Evolutionary conservation across 2,113 vertebrate genomes (phyloP), one percentile per base, ranked within the genome.

Genomic region (Isurus oxyrinchus): DNA sequence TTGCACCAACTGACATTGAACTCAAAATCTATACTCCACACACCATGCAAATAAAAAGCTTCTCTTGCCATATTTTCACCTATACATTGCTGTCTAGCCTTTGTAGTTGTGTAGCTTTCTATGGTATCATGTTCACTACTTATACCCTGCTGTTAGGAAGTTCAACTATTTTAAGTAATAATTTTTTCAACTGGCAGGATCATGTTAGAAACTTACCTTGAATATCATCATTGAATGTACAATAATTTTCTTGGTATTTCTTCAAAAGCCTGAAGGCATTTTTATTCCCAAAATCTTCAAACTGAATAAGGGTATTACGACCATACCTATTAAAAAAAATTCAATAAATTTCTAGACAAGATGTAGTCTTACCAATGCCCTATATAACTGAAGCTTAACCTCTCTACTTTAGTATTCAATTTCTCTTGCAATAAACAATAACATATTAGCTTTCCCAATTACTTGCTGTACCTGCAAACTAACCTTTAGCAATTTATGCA

Each of bases 281-380:
- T 98, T 99, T 99, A 98, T 99, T 99, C 49, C 99, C 99, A 96
- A 99, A 99, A 97, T 99, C 99, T 96, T 99, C 99, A 97, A 99
- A 99, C 57, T 99, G 99, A 97, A 99, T 99, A 25, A 99, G 98
- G 0, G 99, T 99, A 97, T 98, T 98, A 97, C 98, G 99, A 67
- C 99, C 99, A 0, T 99, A 98, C 97, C 98, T 98, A 84, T 0
- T 95, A 86, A 96, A 79, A 6, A 96, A 13, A 55, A 11, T 0
- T 25, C 13, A 66, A 27, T 1, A 79, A 6, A 4, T 55, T 95
- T 69, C 21, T 72, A 53, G 63, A 53, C 21, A 4, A n/a, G 23
- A 49, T 49, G 44, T 49, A 49, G 44, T 49, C 44, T 49, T 49
- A 49, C 44, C 44, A 49, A 49, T 66, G 16, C 63, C 63, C 63